These are phyloP conservation scores for Vultur gryphus DNA, from an alignment of 2,797 vertebrate genomes.

Conservation along the genomic window DNA sequence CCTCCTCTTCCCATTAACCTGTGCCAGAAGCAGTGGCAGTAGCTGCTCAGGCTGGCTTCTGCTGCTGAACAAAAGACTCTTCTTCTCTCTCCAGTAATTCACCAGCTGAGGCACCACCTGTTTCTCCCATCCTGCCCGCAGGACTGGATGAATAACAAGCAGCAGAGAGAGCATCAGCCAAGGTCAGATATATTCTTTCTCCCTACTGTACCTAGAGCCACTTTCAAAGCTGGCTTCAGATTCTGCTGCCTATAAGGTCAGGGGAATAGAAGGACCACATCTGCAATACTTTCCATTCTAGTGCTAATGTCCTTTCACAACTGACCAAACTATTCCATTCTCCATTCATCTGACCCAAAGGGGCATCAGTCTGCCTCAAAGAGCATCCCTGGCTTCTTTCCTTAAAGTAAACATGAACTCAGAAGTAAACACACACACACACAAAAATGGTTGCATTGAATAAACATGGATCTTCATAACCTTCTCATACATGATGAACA, in stretches of 20 bases:
- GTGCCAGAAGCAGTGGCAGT: constrained; percentile 27
- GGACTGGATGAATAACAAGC: neutral
- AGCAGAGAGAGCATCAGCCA: neutral
- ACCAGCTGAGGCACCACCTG: constrained; percentile 65
- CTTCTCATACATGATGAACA: neutral
- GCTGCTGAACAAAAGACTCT: constrained; percentile 37
- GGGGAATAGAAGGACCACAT: neutral
- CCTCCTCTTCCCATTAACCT: constrained; percentile 25
- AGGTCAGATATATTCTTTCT: neutral
- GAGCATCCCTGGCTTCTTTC: neutral
- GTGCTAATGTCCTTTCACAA: neutral
- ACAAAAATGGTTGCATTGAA: neutral
- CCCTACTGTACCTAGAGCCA: neutral
- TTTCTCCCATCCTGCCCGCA: constrained; percentile 21
- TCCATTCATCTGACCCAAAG: neutral
- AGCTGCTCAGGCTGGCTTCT: constrained; percentile 18
- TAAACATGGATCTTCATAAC: neutral
- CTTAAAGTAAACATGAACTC: neutral
- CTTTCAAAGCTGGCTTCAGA: neutral
- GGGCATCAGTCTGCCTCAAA: neutral
- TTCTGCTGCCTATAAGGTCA: neutral
- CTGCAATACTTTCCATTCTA: neutral
- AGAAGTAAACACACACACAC: neutral
- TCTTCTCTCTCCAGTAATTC: constrained; percentile 26
- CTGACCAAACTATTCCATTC: neutral